A percentile compares a stretch with the other conserved stretches of the same genome.
phyloP scores from a whole-genome alignment of 2,113 vertebrate species.

The Centropristis striata region DNA sequence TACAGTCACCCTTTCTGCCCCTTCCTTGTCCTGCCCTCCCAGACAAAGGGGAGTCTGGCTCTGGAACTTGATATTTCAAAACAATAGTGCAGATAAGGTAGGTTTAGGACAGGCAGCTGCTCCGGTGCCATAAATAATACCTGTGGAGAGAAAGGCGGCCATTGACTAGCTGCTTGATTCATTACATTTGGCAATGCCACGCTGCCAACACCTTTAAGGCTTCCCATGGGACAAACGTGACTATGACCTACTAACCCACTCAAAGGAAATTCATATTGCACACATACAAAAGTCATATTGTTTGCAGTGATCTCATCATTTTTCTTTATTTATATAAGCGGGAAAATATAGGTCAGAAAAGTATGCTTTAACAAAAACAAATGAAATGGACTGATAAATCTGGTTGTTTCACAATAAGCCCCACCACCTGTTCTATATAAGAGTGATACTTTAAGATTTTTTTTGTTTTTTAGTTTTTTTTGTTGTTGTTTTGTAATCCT shows the following conservation, averaged over 20 bases:
- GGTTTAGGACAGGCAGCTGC: not conserved
- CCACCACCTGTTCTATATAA: no score
- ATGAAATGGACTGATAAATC: not conserved
- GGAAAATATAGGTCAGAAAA: not conserved
- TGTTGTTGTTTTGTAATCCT: no score
- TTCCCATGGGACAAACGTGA: conserved; percentile 12
- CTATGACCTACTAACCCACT: conserved; percentile 21
- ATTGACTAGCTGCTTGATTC: conserved; percentile 5
- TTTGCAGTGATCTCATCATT: not conserved
- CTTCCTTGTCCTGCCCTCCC: conserved; percentile 16
- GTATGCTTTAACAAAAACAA: not conserved
- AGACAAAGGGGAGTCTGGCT: conserved; percentile 22
- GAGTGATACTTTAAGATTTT: no score
- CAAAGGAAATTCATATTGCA: not conserved
- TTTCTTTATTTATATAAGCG: not conserved
- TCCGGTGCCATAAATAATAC: conserved; percentile 22
- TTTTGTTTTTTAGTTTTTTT: no score
- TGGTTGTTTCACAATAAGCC: not conserved
- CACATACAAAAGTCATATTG: not conserved
- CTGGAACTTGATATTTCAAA: conserved; percentile 41
- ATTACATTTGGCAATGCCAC: conserved; percentile 4
- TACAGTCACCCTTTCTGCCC: not conserved
- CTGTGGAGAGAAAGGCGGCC: conserved; percentile 17
- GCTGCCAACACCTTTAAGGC: conserved; percentile 4
- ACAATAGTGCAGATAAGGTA: conserved; percentile 34